Conservation (phyloP, 2,888 invertebrate species). For the Troides aeacus region DNA sequence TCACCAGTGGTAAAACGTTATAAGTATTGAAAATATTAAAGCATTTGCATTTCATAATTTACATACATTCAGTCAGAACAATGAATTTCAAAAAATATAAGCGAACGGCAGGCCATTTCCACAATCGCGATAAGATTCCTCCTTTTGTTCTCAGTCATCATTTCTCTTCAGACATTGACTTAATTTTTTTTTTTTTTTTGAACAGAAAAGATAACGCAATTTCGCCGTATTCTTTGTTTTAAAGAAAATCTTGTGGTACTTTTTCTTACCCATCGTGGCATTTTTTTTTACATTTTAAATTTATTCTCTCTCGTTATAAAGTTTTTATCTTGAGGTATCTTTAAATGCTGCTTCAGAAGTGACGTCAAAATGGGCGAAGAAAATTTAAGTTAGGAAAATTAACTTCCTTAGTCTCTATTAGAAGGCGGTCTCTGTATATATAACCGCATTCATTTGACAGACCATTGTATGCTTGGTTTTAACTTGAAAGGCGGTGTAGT, state of each 20-base stretch:
- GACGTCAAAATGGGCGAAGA: not conserved
- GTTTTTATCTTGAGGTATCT: not conserved
- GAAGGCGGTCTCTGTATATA: not conserved
- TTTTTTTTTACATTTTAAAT: not conserved
- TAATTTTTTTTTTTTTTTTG: conserved; percentile 2
- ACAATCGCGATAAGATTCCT: conserved; percentile 18
- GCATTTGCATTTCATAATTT: not conserved
- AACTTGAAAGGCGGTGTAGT: not conserved
- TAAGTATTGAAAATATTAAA: not conserved
- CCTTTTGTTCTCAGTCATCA: conserved; percentile 9
- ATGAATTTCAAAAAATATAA: conserved; percentile 4
- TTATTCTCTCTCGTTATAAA: conserved; percentile 1
- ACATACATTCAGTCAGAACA: not conserved
- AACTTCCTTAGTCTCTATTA: not conserved
- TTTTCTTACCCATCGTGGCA: not conserved
- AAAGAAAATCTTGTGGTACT: conserved; percentile 1
- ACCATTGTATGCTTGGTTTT: not conserved
- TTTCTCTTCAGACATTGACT: conserved; percentile 14
- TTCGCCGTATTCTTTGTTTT: not conserved
- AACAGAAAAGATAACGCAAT: conserved; percentile 1
- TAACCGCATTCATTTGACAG: not conserved
- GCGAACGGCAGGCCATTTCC: not conserved
- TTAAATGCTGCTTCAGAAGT: not conserved
- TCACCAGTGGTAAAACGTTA: too few species aligned
- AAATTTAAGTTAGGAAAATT: not conserved